Base-by-base conservation (phyloP, 1,140 invertebrate genomes). In the Drosophila hydei region DNA sequence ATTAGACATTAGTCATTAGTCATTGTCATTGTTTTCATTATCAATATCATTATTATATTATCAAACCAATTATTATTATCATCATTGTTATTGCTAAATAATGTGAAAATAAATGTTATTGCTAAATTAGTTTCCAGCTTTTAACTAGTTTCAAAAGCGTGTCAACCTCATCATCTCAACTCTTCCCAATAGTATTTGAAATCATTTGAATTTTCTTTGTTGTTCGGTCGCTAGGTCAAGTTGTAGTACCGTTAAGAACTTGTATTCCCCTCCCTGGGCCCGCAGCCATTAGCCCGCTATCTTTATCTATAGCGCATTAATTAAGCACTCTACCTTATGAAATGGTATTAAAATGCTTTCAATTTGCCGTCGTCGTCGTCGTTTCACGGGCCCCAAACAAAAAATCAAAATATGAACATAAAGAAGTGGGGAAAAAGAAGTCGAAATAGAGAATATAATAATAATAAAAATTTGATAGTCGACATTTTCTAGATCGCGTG, bases 221-320 rank as follows among this genome's bases (percentile, higher is more conserved):
- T 51, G 55, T 38, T 72, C 38, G 55, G 50, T 72, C 42, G 54
- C 33, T 58, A 45, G 68, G 68, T 71, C 68, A 71, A 62, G 25
- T 47, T 27, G 58, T 6, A 40, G 42, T 64, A 64, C 70, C 70
- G 70, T 72, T 72, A 72, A 25, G 21, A 48, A 27, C 58, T 19
- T 33, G 36, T 11, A 14, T 23, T 0, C 14, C 5, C 33, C 38
- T n/a, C 21, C 11, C 4, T n/a, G n/a, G n/a, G n/a, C 38, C 9
- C 9, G n/a, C 27, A 0, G 25, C 5, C 12, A 40, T 14, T 14
- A 40, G 6, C 19, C 23, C 36, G n/a, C 4, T 5, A 8, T 3
- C 50, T 18, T 60, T 54, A 63, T 63, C 52, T 47, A 42, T 54
- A 33, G 63, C 62, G 51, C 62, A 67, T 67, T 59, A 72, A 72